Base-by-base conservation (phyloP, 1,140 invertebrate species). In the Cardiocondyla obscurior region DNA sequence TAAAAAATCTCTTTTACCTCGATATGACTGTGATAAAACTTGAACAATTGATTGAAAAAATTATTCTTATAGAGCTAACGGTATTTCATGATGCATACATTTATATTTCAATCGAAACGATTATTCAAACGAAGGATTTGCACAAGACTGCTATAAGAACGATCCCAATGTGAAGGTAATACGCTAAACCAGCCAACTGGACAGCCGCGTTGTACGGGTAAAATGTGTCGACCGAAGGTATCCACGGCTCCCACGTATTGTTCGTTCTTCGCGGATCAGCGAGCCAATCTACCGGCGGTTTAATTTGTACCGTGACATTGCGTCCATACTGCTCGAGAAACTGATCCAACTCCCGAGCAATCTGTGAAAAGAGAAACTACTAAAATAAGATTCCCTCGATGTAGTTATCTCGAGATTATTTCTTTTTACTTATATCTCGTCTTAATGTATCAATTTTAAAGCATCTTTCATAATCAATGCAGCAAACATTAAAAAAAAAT, bases 231-330 rank as follows among this genome's bases (percentile, higher is more conserved):
- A 81, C 85, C 2, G 88, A 53, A 0, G 76, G 81, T 4, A 93
- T 62, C 94, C 95, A 95, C 0, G 92, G 91, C 25, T 91, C 91
- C 95, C 94, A 95, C 0, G 94, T 95, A 62, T 93, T 89, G 84
- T 95, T 95, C 55, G 88, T 94, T 39, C 90, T 88, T 19, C 87
- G 90, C 3, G 95, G 95, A 89, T 95, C 93, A 1, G 94, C 94
- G 25, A 87, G 70, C 82, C 90, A 90, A 25, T 95, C 94, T 5
- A 93, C 76, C 0, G 91, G 91, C n/a, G 90, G 49, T 60, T 86
- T 91, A 0, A 85, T 67, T 51, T 95, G 94, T 0, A 89, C 90
- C 19, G 92, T 85, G 2, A 94, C 65, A 4, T 91, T 84, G 8
- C 83, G 88, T 1, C 92, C 86, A 57, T 94, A 94, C 3, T 89